phyloP scores from a whole-genome alignment of 2,888 invertebrate species.

The Dasysyrphus tricinctus region DNA sequence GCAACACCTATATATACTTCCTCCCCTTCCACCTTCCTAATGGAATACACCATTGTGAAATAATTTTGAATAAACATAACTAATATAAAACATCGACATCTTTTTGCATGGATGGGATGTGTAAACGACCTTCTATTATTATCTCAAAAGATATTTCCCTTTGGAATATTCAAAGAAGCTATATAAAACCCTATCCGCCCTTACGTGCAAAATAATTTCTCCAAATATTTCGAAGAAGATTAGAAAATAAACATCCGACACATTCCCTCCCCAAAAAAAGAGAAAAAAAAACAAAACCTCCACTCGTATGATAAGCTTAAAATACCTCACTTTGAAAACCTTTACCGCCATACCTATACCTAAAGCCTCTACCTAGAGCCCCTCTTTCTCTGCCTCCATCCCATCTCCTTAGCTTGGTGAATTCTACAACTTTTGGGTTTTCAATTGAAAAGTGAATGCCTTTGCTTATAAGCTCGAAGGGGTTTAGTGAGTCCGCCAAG shows the following conservation, averaged over 20 bases:
- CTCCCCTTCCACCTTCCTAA: no score
- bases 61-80: constrained; percentile 31
- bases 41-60: constrained; percentile 15
- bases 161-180: constrained; percentile 62
- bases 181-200: constrained; percentile 22
- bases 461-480: constrained; percentile 43
- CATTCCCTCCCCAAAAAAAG: not conserved
- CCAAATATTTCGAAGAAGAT: constrained; percentile 25
- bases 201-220: constrained; percentile 44
- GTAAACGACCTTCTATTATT: constrained; percentile 1
- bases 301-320: constrained; percentile 24
- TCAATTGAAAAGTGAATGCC: constrained; percentile 40
- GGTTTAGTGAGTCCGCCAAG: constrained; percentile 12
- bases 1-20: not conserved
- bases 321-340: not conserved
- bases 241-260: constrained; percentile 29
- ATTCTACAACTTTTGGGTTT: constrained; percentile 22
- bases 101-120: not conserved
- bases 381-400: not conserved
- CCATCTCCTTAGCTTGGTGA: not conserved
- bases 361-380: not conserved
- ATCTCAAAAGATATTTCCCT: constrained; percentile 33
- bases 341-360: no score
- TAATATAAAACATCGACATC: not conserved
- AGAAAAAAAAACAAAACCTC: not conserved